Base-by-base conservation (phyloP, 2,113 vertebrate species). In the Delphinus delphis region DNA sequence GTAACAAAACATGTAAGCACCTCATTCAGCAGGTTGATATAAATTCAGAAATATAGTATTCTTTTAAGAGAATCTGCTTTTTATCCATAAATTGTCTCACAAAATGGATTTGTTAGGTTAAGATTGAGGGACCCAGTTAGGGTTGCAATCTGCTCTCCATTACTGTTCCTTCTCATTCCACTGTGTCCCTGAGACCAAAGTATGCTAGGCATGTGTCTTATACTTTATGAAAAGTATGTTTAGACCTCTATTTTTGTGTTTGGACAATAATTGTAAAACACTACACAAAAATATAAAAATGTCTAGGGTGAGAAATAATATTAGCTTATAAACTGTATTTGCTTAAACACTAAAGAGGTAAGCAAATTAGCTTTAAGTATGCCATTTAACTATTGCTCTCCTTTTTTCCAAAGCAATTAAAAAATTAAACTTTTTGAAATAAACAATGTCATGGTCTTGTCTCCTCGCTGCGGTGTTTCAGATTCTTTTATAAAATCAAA, bases 21-120 rank as follows among this genome's bases (percentile, higher is more conserved):
- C 23, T 55, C 41, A 63, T 47, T 70, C n/a, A 95, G 63, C 63
- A 63, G 15, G 8, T 28, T 36, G 41, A 92, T 92, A 36, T 65
- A 92, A 70, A 81, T 81, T 92, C 47, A 95, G 73, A 92, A 92
- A 81, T 65, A 80, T 1, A 73, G 60, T 86, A 70, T 80, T 71
- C 6, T 50, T 73, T 80, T 71, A 62, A 86, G 26, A 73, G 63
- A 68, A 63, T 11, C n/a, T 55, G 7, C 15, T 87, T 81, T 88
- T 71, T 80, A 92, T 63, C 8, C 62, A 77, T 23, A 86, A 77
- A 68, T 28, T 87, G 21, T 60, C 73, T 68, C 65, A 55, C 21
- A 70, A 79, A 26, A 53, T 58, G 7, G 50, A 58, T 63, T 74
- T 83, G 73, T 74, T 63, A 41, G 21, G 21, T 21, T 67, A 47